Evolutionary conservation across 2,888 invertebrate species (phyloP).

Genomic region (Hoplodrina blanda): DNA sequence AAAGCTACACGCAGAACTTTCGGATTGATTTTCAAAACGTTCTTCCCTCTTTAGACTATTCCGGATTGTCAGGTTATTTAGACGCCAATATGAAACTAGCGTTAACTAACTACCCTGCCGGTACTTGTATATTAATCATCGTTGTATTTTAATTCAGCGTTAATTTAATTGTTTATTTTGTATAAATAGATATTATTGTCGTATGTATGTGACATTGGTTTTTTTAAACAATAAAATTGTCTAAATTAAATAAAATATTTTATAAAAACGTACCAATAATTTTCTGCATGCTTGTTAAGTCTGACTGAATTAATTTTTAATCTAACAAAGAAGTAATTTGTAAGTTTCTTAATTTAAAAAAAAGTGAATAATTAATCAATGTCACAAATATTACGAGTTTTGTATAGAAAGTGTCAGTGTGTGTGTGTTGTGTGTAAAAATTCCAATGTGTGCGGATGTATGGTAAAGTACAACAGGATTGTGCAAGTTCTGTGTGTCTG

Average conservation of each 20-base stretch:
- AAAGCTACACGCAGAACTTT: too few species aligned
- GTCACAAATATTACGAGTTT: conserved; percentile 49
- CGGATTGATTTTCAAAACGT: too few species aligned
- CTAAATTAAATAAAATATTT: conserved; percentile 25
- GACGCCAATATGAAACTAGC: conserved; percentile 18
- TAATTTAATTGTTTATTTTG: conserved; percentile 58
- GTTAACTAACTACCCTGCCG: conserved; percentile 33
- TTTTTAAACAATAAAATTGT: conserved; percentile 35
- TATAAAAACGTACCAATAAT: conserved; percentile 22
- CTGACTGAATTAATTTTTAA: conserved; percentile 50
- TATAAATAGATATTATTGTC: conserved; percentile 51
- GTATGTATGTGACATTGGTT: conserved; percentile 50
- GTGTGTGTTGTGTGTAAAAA: conserved; percentile 64
- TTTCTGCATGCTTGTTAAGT: conserved; percentile 40
- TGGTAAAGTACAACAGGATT: conserved; percentile 67
- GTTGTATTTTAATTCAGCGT: conserved; percentile 34
- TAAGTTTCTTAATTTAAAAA: conserved; percentile 6
- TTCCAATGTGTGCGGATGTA: conserved; percentile 66
- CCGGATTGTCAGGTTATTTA: too few species aligned
- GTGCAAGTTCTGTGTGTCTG: conserved; percentile 53
- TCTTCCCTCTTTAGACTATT: too few species aligned
- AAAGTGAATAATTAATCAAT: conserved; percentile 34
- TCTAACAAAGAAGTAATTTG: conserved; percentile 14
- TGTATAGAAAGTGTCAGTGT: conserved; percentile 59
- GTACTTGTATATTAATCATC: conserved; percentile 51